Conservation (phyloP, 1,140 invertebrate genomes). For the Gonatopus flavifemur region DNA sequence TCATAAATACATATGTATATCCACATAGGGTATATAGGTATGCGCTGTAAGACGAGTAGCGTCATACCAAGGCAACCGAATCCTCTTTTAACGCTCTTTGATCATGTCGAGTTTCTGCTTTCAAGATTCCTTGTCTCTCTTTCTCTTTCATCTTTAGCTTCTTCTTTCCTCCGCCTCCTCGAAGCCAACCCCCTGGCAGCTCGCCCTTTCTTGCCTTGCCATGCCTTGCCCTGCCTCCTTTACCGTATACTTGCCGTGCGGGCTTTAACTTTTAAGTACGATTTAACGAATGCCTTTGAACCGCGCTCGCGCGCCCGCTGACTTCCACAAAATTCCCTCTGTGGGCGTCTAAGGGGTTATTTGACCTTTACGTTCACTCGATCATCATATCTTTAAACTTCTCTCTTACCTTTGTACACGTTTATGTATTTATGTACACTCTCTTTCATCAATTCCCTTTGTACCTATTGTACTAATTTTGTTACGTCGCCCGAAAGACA, state of each 20-base stretch:
- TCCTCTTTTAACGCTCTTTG: conserved; percentile 39
- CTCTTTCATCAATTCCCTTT: background rate
- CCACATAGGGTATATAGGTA: conserved; percentile 1
- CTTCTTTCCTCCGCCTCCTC: background rate
- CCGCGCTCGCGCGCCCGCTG: background rate
- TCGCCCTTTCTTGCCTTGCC: background rate
- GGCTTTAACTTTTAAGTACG: conserved; percentile 34
- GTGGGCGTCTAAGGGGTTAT: conserved; percentile 5
- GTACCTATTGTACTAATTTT: too few relatives aligned
- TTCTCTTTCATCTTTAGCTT: background rate
- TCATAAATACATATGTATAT: too few relatives aligned
- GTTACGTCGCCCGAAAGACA: too few relatives aligned
- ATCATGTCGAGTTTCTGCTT: conserved; percentile 35
- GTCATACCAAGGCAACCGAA: conserved; percentile 24
- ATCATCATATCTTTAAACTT: too few relatives aligned
- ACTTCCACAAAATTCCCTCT: conserved; percentile 2
- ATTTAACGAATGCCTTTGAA: conserved; percentile 38
- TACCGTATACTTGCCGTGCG: conserved; percentile 6
- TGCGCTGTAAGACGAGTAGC: conserved; percentile 35
- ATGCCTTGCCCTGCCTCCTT: background rate
- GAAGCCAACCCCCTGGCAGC: background rate
- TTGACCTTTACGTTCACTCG: conserved; percentile 16
- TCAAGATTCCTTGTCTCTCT: conserved; percentile 14
- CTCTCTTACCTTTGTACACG: conserved; percentile 3
- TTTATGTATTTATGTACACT: background rate